These are phyloP conservation scores for Onychomys torridus DNA, from an alignment of 2,797 vertebrate genomes.

Conservation along the genomic window DNA sequence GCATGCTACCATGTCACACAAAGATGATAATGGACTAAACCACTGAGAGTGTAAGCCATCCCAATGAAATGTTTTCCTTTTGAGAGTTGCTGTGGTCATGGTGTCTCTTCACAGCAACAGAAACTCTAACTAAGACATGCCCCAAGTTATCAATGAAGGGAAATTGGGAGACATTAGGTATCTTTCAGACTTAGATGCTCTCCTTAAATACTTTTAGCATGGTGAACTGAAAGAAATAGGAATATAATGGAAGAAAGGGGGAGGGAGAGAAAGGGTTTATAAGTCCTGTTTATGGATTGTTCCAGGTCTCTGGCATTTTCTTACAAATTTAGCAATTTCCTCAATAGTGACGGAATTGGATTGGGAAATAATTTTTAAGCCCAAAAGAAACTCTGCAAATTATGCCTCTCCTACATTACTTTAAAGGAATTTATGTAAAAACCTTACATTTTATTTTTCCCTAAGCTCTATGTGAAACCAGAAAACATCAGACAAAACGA, in stretches of 20 bases:
- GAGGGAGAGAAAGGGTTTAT: neutral
- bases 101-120: neutral
- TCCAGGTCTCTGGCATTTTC: neutral
- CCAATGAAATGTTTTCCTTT: neutral
- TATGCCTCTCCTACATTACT: conserved; percentile 63
- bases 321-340: conserved; percentile 36
- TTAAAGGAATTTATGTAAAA: neutral
- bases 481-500: conserved; percentile 67
- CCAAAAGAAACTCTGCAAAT: conserved; percentile 69
- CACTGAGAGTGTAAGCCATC: neutral
- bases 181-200: neutral
- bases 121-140: neutral
- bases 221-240: neutral
- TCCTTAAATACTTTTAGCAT: neutral
- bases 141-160: neutral
- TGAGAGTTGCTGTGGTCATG: neutral
- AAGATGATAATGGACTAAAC: neutral
- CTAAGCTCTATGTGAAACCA: conserved; percentile 35
- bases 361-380: conserved; percentile 33
- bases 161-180: neutral
- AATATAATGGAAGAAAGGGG: neutral
- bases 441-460: conserved; percentile 15
- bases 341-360: neutral
- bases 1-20: neutral
- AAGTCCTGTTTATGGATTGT: neutral